Percentiles rank a stretch among this genome's conserved stretches.
phyloP scores from a whole-genome alignment of 1,140 invertebrate species.

The Palaemon carinicauda region DNA sequence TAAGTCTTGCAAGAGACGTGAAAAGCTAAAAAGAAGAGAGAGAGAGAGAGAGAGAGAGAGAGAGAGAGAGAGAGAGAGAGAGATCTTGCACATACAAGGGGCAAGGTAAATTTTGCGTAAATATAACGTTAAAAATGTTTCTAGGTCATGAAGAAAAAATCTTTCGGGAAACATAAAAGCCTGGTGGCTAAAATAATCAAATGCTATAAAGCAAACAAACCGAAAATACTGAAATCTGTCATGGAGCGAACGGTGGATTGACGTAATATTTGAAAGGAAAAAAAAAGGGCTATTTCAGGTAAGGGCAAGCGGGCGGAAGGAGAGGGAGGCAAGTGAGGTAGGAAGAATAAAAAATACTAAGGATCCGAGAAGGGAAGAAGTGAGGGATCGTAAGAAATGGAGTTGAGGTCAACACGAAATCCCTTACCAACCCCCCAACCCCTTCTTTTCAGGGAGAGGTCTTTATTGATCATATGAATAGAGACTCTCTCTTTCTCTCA shows the following conservation, averaged over 20 bases:
- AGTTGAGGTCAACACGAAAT: too few relatives aligned
- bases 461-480: not conserved
- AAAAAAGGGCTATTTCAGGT: not conserved
- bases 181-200: not conserved
- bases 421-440: too few relatives aligned
- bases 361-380: not conserved
- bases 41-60: too few relatives aligned
- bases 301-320: not conserved
- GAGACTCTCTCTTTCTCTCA: not conserved
- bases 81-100: too few relatives aligned
- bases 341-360: not conserved
- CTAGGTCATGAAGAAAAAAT: not conserved
- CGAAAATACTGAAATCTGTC: not conserved
- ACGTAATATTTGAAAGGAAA: not conserved
- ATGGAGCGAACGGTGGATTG: not conserved
- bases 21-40: too few relatives aligned
- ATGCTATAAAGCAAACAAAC: not conserved
- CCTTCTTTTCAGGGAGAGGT: too few relatives aligned
- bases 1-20: too few relatives aligned
- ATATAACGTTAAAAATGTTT: too few relatives aligned
- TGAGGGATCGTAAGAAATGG: not conserved
- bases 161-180: not conserved
- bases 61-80: too few relatives aligned
- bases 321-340: not conserved
- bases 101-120: too few relatives aligned